Conservation (phyloP, 1,140 invertebrate species). For the Danaus plexippus region DNA sequence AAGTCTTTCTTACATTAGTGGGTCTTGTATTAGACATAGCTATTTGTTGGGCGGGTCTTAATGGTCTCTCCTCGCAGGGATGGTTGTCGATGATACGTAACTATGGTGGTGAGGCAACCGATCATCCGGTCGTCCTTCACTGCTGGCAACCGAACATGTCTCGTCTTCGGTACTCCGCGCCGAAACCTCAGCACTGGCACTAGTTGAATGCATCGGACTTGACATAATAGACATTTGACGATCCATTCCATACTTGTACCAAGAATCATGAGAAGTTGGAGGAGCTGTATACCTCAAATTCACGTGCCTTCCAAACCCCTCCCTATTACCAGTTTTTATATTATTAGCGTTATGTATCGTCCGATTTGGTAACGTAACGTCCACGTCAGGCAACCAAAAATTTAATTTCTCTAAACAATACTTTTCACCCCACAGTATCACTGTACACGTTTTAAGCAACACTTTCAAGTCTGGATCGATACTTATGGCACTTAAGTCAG, state of each 20-base stretch:
- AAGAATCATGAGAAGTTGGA: conserved; percentile 67
- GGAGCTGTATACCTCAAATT: conserved; percentile 69
- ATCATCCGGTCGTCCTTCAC: conserved; percentile 61
- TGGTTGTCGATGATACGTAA: conserved; percentile 69
- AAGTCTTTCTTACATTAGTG: conserved; percentile 65
- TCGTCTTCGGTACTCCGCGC: conserved; percentile 69
- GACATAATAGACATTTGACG: conserved; percentile 68
- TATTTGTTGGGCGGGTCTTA: conserved; percentile 62
- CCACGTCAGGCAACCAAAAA: conserved; percentile 87
- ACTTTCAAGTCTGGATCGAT: conserved; percentile 87
- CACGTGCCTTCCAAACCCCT: conserved; percentile 61
- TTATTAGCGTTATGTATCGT: conserved; percentile 68
- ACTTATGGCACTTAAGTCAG: conserved; percentile 75
- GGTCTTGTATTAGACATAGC: conserved; percentile 61
- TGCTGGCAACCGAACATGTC: conserved; percentile 66
- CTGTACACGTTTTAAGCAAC: conserved; percentile 86
- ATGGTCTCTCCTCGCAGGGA: conserved; percentile 62
- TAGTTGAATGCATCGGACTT: conserved; percentile 67
- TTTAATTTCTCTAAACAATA: conserved; percentile 92
- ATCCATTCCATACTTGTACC: conserved; percentile 69
- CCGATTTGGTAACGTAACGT: conserved; percentile 67
- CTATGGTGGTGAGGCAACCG: conserved; percentile 67
- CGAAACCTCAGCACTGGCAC: conserved; percentile 67
- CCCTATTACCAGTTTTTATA: conserved; percentile 59
- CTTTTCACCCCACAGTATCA: conserved; percentile 88